Base-by-base conservation (phyloP, 2,888 invertebrate genomes). In the Drosophila pseudotakahashii region DNA sequence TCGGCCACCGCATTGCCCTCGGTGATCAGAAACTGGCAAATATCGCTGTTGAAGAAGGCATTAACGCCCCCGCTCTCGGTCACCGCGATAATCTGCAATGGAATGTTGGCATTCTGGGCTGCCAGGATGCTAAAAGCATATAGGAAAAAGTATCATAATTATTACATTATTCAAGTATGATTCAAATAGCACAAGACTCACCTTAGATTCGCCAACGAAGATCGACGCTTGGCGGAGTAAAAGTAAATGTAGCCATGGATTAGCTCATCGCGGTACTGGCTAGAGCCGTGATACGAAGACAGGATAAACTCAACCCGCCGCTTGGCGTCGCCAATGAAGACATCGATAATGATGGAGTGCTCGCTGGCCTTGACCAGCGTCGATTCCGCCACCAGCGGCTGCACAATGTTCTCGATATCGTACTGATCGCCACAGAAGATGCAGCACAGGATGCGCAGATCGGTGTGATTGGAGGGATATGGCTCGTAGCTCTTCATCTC, bases 351-450 rank as follows among this genome's bases (percentile, higher is more conserved):
- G 79, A 98, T 95, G 72, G 97, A 97, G 63, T 97, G 94, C 88
- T 97, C 97, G 36, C 85, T 82, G 57, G 91, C 89, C 64, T 92
- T 90, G 1, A 96, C 96, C 50, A 96, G 96, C 74, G 97, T 96
- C 14, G 91, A 91, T 90, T 98, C 97, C 85, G 95, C 95, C 63
- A 98, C 93, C 68, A 99, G 93, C 0, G 98, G 98, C 14, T 96
- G 96, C 61, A 99, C 93, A 60, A 98, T 97, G 71, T 97, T 96
- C 91, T 98, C 98, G 47, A 97, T 95, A 0, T 97, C 96, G 91
- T 96, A 98, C 1, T 97, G 97, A 92, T 99, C 98, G 57, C 98
- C 98, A 92, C 99, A 99, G 92, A 98, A 98, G 95, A 98, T 96
- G 92, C 98, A 98, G 94, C 99, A 96, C 91, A 97, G 96, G 92